These are phyloP conservation scores for Macquaria australasica DNA, from an alignment of 2,113 vertebrate genomes.

Conservation along the genomic window DNA sequence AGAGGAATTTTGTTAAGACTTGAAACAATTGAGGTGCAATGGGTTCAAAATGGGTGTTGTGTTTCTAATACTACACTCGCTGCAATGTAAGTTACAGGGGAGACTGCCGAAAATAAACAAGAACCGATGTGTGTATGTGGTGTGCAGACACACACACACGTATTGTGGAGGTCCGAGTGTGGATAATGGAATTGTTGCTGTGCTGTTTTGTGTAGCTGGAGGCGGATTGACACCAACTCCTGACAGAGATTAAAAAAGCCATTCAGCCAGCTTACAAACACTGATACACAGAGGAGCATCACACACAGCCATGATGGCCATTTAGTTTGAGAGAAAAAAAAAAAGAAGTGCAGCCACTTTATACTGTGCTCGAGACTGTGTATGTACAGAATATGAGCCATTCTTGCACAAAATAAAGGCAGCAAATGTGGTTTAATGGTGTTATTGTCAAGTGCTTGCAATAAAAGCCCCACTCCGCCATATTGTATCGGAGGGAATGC, in stretches of 20 bases:
- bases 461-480: conserved; percentile 2
- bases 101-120: conserved; percentile 2
- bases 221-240: conserved; percentile 61
- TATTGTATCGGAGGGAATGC: conserved; percentile 18
- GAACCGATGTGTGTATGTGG: background rate
- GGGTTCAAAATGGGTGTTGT: background rate
- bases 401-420: background rate
- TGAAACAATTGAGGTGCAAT: background rate
- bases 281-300: conserved; percentile 25
- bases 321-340: conserved; percentile 36
- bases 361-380: background rate
- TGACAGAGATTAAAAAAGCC: conserved; percentile 68
- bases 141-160: background rate
- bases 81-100: background rate
- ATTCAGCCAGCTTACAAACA: conserved; percentile 44
- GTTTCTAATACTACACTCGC: background rate
- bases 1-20: background rate
- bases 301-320: conserved; percentile 13
- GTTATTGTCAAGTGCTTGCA: conserved; percentile 10
- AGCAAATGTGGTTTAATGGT: background rate
- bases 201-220: conserved; percentile 57
- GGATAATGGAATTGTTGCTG: conserved; percentile 58
- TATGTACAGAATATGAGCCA: conserved; percentile 7
- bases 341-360: conserved; percentile 24
- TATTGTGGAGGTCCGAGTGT: conserved; percentile 27